Conservation (phyloP, 2,113 vertebrate genomes). For the Ptychochromis oligacanthus region DNA sequence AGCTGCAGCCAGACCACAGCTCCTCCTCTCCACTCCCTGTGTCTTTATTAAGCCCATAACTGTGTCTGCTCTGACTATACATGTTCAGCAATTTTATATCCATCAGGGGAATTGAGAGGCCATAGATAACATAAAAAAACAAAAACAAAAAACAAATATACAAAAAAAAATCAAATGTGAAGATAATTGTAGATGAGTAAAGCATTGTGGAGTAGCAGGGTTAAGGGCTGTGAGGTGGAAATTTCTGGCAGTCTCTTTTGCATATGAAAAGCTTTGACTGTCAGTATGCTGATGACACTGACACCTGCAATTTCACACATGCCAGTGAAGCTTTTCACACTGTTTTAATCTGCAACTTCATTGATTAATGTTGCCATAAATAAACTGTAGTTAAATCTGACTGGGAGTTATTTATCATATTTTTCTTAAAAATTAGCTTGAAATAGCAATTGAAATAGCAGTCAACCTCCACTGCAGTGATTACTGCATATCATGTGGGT, state of each 20-base stretch:
- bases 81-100: conserved; percentile 74
- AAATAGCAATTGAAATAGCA: conserved; percentile 1
- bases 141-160: conserved; percentile 13
- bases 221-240: background rate
- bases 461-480: background rate
- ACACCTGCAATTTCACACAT: conserved; percentile 23
- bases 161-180: background rate
- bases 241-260: conserved; percentile 2
- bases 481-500: background rate
- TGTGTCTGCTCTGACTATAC: conserved; percentile 82
- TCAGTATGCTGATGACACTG: background rate
- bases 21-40: conserved; percentile 75
- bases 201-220: background rate
- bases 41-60: conserved; percentile 86
- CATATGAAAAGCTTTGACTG: background rate
- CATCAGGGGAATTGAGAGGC: conserved; percentile 43
- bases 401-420: conserved; percentile 2
- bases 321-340: background rate
- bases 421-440: background rate
- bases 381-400: background rate
- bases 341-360: conserved; percentile 13
- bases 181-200: conserved; percentile 6
- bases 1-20: conserved; percentile 57
- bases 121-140: conserved; percentile 31
- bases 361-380: background rate